Conservation (phyloP, 2,113 vertebrate genomes). For the Malurus cyaneus region DNA sequence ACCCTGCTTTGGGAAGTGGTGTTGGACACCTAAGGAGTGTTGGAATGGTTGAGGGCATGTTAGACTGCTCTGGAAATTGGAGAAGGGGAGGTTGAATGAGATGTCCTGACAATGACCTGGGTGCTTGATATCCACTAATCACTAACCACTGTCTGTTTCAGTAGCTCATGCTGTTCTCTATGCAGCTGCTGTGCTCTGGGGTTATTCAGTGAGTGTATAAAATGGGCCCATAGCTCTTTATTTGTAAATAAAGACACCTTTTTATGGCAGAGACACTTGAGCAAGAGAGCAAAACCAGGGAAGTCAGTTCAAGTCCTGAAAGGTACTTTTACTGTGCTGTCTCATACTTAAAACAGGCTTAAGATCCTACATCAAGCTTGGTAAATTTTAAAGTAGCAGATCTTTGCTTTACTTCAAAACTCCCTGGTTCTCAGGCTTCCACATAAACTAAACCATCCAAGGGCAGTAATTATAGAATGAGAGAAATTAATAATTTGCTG, state of each 20-base stretch:
- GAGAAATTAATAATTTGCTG: not conserved
- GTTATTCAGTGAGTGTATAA: not conserved
- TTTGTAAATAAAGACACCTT: not conserved
- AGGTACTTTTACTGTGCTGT: not conserved
- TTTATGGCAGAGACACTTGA: not conserved
- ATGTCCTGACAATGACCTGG: not conserved
- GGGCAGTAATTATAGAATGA: not conserved
- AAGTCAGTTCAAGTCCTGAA: not conserved
- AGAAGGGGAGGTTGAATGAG: not conserved
- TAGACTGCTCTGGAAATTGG: not conserved
- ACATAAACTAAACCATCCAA: not conserved
- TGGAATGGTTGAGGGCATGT: not conserved
- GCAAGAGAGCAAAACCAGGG: not conserved
- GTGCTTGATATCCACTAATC: not conserved
- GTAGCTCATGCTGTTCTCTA: not conserved
- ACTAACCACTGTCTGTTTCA: not conserved
- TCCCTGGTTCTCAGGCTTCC: not conserved
- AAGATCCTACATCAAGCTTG: not conserved
- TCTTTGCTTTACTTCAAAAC: not conserved
- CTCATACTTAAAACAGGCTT: not conserved
- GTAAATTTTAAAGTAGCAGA: not conserved
- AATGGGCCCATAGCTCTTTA: fast-evolving
- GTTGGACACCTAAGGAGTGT: not conserved
- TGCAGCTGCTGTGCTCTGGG: not conserved
- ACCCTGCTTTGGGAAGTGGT: not conserved